phyloP scores from a whole-genome alignment of 2,113 vertebrate genomes.

The pig (Sus scrofa) region T2T-Sscrofa CM000819.6:93271501-93272000 shows the following conservation, averaged over 20 bases:
- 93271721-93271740: neutral
- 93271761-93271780: neutral
- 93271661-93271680: neutral
- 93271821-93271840: neutral
- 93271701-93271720: neutral
- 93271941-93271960: neutral
- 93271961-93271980: neutral
- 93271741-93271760: neutral
- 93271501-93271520: neutral
- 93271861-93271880: neutral
- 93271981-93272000: neutral
- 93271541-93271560: neutral
- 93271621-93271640: neutral
- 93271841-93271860: neutral
- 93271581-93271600: neutral
- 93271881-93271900: constrained; percentile 5
- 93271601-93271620: accelerated
- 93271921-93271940: neutral
- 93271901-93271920: neutral
- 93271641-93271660: neutral
- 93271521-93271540: neutral
- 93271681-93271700: neutral
- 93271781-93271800: neutral
- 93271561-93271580: neutral
- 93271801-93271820: neutral